These are phyloP conservation scores for Euplagia quadripunctaria DNA, from an alignment of 2,888 invertebrate genomes.

Conservation along the genomic window DNA sequence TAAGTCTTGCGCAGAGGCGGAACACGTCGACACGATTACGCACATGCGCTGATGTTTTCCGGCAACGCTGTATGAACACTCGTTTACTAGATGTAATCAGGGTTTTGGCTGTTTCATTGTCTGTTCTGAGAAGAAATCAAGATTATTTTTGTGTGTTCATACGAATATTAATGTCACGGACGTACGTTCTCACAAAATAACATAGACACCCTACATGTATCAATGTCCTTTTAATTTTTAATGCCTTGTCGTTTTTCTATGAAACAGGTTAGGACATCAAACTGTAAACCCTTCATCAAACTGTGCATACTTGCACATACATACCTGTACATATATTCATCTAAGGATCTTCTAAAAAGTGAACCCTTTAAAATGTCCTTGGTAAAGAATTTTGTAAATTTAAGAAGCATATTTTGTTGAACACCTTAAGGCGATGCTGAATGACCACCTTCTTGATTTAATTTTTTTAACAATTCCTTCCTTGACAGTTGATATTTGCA, in stretches of 20 bases:
- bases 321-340: too few species aligned
- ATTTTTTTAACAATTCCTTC: neutral
- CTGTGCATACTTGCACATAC: too few species aligned
- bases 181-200: neutral
- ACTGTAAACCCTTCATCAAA: neutral
- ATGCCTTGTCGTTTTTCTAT: neutral
- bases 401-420: too few species aligned
- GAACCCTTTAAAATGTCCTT: too few species aligned
- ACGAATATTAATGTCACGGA: constrained; percentile 18
- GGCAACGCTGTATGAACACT: constrained; percentile 35
- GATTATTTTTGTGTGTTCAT: constrained; percentile 18
- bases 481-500: neutral
- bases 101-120: constrained; percentile 26
- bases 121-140: constrained; percentile 37
- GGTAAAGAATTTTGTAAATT: too few species aligned
- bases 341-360: too few species aligned
- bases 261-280: neutral
- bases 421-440: too few species aligned
- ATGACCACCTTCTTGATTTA: neutral
- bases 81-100: constrained; percentile 47
- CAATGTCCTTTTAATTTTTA: neutral
- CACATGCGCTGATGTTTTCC: constrained; percentile 32
- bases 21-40: constrained; percentile 31
- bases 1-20: constrained; percentile 17
- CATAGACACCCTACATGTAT: neutral